These are phyloP conservation scores for Drosophila erecta DNA, from an alignment of 1,140 invertebrate genomes.

Conservation along the genomic window DNA sequence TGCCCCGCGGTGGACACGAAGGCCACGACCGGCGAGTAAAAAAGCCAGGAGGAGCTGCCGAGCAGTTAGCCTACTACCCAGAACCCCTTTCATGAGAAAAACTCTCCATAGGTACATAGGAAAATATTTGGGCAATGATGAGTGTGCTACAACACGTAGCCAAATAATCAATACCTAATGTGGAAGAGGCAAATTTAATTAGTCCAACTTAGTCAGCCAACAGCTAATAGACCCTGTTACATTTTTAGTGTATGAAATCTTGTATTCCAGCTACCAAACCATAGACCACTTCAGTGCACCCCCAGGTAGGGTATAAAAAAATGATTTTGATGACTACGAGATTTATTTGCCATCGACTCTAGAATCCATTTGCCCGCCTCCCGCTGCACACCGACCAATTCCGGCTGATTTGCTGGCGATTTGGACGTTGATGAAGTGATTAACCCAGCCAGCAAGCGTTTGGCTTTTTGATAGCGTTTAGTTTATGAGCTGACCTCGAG, in stretches of 20 bases:
- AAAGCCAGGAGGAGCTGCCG: neutral
- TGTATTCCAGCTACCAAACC: too few species aligned
- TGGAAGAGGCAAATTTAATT: too few species aligned
- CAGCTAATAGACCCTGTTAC: too few species aligned
- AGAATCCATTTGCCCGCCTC: conserved; percentile 34
- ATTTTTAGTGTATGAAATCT: too few species aligned
- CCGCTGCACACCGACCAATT: conserved; percentile 10
- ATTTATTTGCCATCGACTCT: conserved; percentile 55
- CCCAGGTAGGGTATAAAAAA: conserved; percentile 22
- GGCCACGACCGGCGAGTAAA: conserved; percentile 36
- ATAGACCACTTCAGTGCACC: too few species aligned
- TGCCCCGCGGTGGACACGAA: conserved; percentile 64
- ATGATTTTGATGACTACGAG: conserved; percentile 43
- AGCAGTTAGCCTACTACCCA: neutral
- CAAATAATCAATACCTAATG: too few species aligned
- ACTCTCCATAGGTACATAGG: too few species aligned
- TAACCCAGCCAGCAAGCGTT: conserved; percentile 58
- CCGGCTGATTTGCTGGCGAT: conserved; percentile 51
- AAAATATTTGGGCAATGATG: neutral
- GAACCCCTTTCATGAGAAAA: neutral
- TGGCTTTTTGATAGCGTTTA: conserved; percentile 62
- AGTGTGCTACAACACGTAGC: too few species aligned
- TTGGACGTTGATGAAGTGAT: conserved; percentile 78
- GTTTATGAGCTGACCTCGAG: conserved; percentile 60
- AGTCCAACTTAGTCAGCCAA: too few species aligned